phyloP scores from a whole-genome alignment of 2,888 invertebrate species.

The Calliphora vomitoria region DNA sequence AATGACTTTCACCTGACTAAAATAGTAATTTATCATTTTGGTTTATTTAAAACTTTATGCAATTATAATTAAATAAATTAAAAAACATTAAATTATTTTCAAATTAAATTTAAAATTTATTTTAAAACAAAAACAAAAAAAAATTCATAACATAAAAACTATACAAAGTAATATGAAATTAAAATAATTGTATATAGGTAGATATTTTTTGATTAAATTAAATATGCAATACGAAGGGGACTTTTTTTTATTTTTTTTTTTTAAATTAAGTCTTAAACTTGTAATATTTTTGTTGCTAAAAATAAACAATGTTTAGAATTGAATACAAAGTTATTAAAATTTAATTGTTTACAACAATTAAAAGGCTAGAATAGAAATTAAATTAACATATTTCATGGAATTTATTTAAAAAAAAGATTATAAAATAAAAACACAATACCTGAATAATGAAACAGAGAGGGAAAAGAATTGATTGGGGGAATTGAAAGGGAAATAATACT shows the following conservation, averaged over 20 bases:
- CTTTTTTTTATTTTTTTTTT: too few species aligned
- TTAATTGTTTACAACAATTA: neutral
- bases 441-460: slow-evolving; percentile 10
- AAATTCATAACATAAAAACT: slow-evolving; percentile 1
- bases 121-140: neutral
- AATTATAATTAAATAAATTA: neutral
- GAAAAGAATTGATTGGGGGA: slow-evolving; percentile 4
- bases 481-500: neutral
- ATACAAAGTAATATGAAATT: neutral
- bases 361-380: neutral
- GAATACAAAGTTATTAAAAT: neutral
- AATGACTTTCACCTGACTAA: too few species aligned
- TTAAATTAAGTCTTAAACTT: neutral
- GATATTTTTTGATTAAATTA: neutral
- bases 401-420: slow-evolving; percentile 19
- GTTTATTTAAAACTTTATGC: too few species aligned
- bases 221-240: neutral
- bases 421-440: slow-evolving; percentile 3
- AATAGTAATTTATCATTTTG: too few species aligned
- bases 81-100: neutral
- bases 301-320: neutral
- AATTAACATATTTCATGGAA: slow-evolving; percentile 37
- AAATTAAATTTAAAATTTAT: slow-evolving; percentile 19
- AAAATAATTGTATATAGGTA: neutral
- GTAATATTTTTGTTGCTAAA: neutral